phyloP scores from a whole-genome alignment of 2,113 vertebrate species.

The Suncus etruscus region DNA sequence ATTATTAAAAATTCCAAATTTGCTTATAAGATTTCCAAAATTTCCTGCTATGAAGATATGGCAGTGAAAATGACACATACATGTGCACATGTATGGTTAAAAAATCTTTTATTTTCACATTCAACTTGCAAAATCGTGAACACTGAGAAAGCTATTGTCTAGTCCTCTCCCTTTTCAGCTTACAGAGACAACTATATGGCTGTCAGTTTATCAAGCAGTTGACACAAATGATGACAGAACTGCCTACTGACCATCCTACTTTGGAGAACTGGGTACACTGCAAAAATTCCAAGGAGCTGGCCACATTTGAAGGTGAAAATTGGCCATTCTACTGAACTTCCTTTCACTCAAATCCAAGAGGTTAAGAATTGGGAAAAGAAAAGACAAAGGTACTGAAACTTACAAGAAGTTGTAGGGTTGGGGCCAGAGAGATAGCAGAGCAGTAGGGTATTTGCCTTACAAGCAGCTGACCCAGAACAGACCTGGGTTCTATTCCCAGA shows the following conservation, averaged over 20 bases:
- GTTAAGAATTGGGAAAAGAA: background rate
- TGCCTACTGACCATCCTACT: slow-evolving; percentile 48
- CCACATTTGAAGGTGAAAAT: slow-evolving; percentile 58
- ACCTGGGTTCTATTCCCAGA: no score
- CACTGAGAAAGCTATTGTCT: background rate
- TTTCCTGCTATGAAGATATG: slow-evolving; percentile 34
- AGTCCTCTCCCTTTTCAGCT: slow-evolving; percentile 33
- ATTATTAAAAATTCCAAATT: slow-evolving; percentile 38
- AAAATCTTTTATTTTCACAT: slow-evolving; percentile 33
- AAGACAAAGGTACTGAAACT: slow-evolving; percentile 25
- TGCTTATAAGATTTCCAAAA: slow-evolving; percentile 54
- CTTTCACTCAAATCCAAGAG: slow-evolving; percentile 48
- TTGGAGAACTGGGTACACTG: slow-evolving; percentile 8
- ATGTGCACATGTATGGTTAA: background rate
- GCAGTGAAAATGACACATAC: background rate
- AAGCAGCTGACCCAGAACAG: no score
- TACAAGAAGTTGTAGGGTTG: background rate
- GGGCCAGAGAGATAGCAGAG: no score
- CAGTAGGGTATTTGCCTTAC: no score
- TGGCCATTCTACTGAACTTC: slow-evolving; percentile 42
- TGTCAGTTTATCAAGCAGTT: slow-evolving; percentile 42
- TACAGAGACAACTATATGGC: slow-evolving; percentile 47
- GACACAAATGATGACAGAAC: background rate
- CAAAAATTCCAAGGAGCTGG: slow-evolving; percentile 36
- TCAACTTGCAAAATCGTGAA: slow-evolving; percentile 26